Percentiles rank a stretch among this genome's conserved stretches.
These are phyloP conservation scores for Melopsittacus undulatus DNA, from an alignment of 2,797 vertebrate species.

Conservation along the genomic window DNA sequence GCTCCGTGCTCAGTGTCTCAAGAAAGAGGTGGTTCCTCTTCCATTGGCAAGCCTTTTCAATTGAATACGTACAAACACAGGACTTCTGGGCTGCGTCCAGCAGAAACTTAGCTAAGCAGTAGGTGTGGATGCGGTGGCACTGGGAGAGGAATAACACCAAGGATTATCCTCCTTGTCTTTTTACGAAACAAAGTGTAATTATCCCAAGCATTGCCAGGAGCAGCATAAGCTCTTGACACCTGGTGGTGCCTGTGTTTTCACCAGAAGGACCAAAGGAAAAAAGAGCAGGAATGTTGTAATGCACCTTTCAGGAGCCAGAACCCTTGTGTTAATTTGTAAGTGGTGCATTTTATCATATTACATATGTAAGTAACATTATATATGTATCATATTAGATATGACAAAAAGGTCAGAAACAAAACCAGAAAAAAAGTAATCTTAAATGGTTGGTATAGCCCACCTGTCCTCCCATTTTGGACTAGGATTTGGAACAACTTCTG, in stretches of 20 bases:
- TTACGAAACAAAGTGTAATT: background rate
- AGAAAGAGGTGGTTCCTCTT: background rate
- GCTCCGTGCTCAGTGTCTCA: background rate
- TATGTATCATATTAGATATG: background rate
- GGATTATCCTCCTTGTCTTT: background rate
- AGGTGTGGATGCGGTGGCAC: background rate
- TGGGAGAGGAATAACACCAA: background rate
- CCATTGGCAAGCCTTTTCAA: background rate
- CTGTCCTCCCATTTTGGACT: background rate
- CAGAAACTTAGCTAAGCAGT: background rate
- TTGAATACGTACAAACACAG: rapidly evolving
- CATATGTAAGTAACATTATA: background rate
- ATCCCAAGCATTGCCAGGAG: background rate
- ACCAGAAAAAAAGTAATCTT: background rate
- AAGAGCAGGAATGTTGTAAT: background rate
- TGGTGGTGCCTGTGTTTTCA: background rate
- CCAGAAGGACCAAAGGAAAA: background rate
- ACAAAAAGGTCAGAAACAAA: background rate
- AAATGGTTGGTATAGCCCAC: background rate
- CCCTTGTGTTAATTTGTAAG: background rate
- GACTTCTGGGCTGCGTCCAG: background rate
- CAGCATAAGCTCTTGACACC: background rate
- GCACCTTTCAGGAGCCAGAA: background rate
- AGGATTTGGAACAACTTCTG: slow-evolving; percentile 69
- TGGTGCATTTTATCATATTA: background rate